phyloP scores from a whole-genome alignment of 2,113 vertebrate species.

The Sciurus niger region DNA sequence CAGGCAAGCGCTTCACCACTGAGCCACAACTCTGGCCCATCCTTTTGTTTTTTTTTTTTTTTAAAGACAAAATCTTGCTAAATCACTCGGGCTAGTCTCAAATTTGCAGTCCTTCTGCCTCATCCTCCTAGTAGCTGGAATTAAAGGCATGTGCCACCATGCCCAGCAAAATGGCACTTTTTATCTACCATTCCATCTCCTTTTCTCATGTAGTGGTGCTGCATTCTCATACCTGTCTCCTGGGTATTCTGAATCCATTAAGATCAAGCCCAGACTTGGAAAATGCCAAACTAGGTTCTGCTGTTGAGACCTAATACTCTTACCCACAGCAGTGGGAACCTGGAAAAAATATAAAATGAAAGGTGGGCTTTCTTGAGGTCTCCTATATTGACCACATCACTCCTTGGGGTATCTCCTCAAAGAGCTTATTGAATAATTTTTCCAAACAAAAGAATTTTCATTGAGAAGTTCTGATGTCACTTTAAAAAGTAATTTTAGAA shows the following conservation, averaged over 20 bases:
- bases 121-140: too few species aligned
- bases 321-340: neutral
- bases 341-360: neutral
- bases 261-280: neutral
- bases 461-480: neutral
- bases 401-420: neutral
- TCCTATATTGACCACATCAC: neutral
- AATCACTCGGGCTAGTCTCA: too few species aligned
- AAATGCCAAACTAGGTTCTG: neutral
- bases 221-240: neutral
- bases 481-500: constrained; percentile 15
- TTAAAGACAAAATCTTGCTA: too few species aligned
- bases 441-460: neutral
- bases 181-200: neutral
- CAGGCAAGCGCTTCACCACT: too few species aligned
- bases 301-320: neutral
- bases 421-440: neutral
- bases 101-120: too few species aligned
- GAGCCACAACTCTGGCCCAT: too few species aligned
- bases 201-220: neutral
- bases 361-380: neutral
- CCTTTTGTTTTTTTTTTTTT: too few species aligned
- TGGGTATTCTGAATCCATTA: neutral
- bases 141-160: too few species aligned
- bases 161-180: neutral